Evolutionary conservation across 1,140 invertebrate species (phyloP), one percentile per base, ranked within the genome.

Genomic region (Heterodera schachtii): DNA sequence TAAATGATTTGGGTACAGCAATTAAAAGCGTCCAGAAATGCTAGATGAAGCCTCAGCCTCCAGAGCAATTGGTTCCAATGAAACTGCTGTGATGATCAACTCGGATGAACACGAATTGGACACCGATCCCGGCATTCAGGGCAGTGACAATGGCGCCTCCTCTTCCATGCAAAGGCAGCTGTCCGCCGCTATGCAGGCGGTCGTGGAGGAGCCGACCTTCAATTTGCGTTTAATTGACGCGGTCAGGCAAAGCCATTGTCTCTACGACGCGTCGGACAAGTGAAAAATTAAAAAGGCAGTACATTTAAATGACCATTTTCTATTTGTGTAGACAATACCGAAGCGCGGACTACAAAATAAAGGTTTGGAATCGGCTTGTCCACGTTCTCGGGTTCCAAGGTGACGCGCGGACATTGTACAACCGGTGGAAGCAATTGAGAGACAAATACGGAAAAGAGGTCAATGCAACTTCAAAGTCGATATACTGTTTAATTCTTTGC

Each of bases 291-390:
- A 57, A 75, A 47, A 47, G 64, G 31, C 73, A n/a, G 19, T 9
- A 31, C n/a, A 57, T 49, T 64, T 47, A 4, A 60, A 11, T 44
- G 75, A 11, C 31, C 43, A 46, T 57, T 76, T 31, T 64, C 46
- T 31, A 31, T 31, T 31, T 31, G 31, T 78, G 31, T 21, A 78
- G 77, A 49, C 77, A 78, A 46, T 78, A 76, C 41, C 3, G 78
- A 41, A 83, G 82, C 57, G 80, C 82, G 21, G 82, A 83, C 67
- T 82, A 83, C 57, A 84, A 84, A 82, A 83, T 86, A n/a, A 81
- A 84, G n/a, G 69, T 85, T 1, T 84, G 83, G 83, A 85, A 85
- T 52, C 49, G 83, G 31, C 80, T 84, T 44, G 79, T 85, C 16
- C 84, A 85, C n/a, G 47, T 73, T 52, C 83, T 84, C n/a, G 71